Base-by-base conservation (phyloP, 1,140 invertebrate species). In the Ostrea denselamellosa region DNA sequence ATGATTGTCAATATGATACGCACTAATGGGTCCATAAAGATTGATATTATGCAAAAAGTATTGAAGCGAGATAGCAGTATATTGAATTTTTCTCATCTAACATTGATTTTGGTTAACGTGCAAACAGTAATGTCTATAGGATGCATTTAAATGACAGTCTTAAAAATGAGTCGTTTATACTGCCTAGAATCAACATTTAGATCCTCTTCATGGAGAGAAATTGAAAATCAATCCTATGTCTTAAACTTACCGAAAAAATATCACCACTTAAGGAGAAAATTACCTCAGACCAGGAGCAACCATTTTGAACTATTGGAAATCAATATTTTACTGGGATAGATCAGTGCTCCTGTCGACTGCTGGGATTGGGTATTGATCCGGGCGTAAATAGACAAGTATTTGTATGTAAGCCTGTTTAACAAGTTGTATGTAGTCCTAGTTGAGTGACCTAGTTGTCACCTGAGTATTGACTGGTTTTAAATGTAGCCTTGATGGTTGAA, bases 301-400 rank as follows among this genome's bases (percentile, higher is more conserved):
- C 68, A 77, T 77, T 25, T 77, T 77, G 68, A 77, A 77, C 68
- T 34, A 77, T 28, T 34, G 28, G 68, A 34, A 77, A 77, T 77
- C 68, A 77, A 77, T 77, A 25, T 22, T 77, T 28, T 77, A 77
- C 68, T 12, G 25, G 10, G 68, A 34, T 77, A 77, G 14, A 44
- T 22, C 14, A 28, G 25, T 77, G n/a, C 25, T 77, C 28, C 25
- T 77, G 68, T 34, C 12, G 68, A 28, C 68, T 14, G 68, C 25
- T 77, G 28, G 68, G 68, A 77, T 77, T 17, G 68, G 28, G 22
- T 77, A 28, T 77, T 25, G 68, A 77, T 77, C 28, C 68, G 10
- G 14, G 5, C 28, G 10, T 22, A 77, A 34, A 77, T 34, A 25
- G 68, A 77, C 68, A 77, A 34, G 25, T 28, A 25, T 10, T 9